Evolutionary conservation across 2,113 vertebrate species (phyloP).

Genomic region (Cisticola juncidis): DNA sequence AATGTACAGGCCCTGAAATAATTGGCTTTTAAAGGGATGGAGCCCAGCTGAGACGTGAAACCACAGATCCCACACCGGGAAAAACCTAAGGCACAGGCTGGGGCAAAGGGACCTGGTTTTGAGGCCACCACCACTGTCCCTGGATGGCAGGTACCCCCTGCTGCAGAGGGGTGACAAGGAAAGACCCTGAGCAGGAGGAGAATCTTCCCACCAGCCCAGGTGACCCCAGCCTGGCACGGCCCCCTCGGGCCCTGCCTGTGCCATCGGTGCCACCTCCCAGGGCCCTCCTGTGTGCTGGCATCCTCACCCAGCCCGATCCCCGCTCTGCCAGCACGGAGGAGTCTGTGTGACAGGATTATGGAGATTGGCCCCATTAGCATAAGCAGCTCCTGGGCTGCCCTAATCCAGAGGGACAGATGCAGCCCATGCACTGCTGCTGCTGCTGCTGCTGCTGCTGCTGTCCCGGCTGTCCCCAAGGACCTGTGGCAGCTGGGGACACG

Average conservation of each 20-base stretch:
- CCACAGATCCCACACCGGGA: not conserved
- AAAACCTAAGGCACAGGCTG: not conserved
- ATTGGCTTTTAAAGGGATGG: not conserved
- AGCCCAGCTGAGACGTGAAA: not conserved
- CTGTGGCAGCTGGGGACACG: rapidly evolving
- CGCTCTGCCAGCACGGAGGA: not conserved
- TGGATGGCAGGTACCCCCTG: rapidly evolving
- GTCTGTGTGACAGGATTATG: not conserved
- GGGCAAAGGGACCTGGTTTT: not conserved
- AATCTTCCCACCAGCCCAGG: not conserved
- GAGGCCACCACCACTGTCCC: rapidly evolving
- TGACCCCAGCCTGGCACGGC: not conserved
- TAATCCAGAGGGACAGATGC: slow-evolving; percentile 5
- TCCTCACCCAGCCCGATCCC: not conserved
- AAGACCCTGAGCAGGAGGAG: not conserved
- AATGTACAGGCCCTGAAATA: not conserved
- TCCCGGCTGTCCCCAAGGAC: not conserved
- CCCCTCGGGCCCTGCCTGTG: not conserved
- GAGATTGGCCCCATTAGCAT: slow-evolving; percentile 28
- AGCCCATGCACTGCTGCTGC: not conserved
- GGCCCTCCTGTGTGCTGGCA: not conserved
- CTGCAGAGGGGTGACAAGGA: rapidly evolving
- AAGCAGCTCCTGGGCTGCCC: slow-evolving; percentile 29
- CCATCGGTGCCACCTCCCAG: not conserved
- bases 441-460: not conserved